Percentiles rank a stretch among this genome's conserved stretches.
Evolutionary conservation across 2,888 invertebrate genomes (phyloP).

Genomic region (Agriopis aurantiaria): DNA sequence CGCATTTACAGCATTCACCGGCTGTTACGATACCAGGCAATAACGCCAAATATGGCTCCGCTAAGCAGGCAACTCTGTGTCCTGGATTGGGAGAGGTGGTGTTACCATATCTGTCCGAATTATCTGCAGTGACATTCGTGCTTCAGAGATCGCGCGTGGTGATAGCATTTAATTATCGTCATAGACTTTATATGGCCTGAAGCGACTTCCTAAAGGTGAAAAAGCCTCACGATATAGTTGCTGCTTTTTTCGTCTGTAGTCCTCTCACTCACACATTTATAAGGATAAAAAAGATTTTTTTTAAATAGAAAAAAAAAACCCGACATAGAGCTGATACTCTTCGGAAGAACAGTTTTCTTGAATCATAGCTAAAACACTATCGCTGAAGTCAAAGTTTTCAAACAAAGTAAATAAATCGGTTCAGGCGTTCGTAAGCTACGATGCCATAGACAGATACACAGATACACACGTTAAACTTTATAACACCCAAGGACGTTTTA

Average conservation of each 20-base stretch:
- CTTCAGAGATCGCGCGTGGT: constrained; percentile 31
- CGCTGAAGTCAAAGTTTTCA: no score
- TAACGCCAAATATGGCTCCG: constrained; percentile 45
- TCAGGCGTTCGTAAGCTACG: no score
- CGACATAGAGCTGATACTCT: no score
- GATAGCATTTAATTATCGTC: constrained; percentile 49
- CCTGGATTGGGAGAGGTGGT: constrained; percentile 48
- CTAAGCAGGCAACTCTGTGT: constrained; percentile 35
- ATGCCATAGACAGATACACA: no score
- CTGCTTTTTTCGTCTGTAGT: not conserved
- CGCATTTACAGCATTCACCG: constrained; percentile 25
- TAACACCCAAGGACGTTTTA: no score
- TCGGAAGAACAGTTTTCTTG: no score
- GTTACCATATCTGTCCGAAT: constrained; percentile 53
- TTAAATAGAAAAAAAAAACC: no score
- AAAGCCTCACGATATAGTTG: not conserved
- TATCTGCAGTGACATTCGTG: constrained; percentile 48
- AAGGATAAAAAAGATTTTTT: no score
- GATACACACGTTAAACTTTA: no score
- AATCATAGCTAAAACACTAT: no score
- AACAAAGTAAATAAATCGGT: no score
- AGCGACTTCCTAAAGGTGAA: not conserved
- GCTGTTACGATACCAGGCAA: constrained; percentile 36
- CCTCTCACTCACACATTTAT: no score
- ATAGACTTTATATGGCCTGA: constrained; percentile 14